Conservation (phyloP, 2,113 vertebrate genomes). For the Ceyx melanurus region DNA sequence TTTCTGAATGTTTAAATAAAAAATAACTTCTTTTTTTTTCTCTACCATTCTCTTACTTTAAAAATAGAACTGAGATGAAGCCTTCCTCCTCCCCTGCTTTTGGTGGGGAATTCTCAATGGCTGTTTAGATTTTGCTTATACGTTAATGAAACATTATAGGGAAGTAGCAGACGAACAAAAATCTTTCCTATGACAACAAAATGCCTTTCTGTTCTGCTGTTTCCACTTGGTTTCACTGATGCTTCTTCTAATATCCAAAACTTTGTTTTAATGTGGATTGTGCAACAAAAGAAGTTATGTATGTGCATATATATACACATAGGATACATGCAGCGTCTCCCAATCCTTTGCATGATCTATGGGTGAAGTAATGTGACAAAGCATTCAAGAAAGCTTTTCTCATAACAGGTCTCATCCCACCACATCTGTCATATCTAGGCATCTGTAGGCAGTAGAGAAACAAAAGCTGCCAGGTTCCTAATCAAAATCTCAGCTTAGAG, state of each 20-base stretch:
- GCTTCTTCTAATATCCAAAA: neutral
- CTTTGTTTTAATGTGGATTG: neutral
- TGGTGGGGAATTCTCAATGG: conserved; percentile 22
- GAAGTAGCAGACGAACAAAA: conserved; percentile 49
- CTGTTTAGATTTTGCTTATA: conserved; percentile 47
- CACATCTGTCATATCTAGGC: neutral
- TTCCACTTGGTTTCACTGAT: conserved; percentile 21
- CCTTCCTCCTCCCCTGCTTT: neutral
- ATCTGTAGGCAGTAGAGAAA: neutral
- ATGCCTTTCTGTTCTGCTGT: neutral
- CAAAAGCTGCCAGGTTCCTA: neutral
- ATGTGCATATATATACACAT: neutral
- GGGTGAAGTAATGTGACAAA: neutral
- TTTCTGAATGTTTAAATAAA: conserved; percentile 52
- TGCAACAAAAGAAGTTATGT: neutral
- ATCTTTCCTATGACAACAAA: conserved; percentile 49
- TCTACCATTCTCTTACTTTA: neutral
- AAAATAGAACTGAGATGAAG: conserved; percentile 54
- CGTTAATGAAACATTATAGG: conserved; percentile 64
- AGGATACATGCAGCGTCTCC: neutral
- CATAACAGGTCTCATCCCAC: neutral
- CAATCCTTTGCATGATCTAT: neutral
- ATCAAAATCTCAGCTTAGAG: neutral
- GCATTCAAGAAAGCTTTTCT: neutral
- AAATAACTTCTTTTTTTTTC: neutral